Evolutionary conservation across 64 coral and sea anemone species (phyloP), one percentile per base, ranked within the genome.

Genomic region (Dendronephthya gigantea): DNA sequence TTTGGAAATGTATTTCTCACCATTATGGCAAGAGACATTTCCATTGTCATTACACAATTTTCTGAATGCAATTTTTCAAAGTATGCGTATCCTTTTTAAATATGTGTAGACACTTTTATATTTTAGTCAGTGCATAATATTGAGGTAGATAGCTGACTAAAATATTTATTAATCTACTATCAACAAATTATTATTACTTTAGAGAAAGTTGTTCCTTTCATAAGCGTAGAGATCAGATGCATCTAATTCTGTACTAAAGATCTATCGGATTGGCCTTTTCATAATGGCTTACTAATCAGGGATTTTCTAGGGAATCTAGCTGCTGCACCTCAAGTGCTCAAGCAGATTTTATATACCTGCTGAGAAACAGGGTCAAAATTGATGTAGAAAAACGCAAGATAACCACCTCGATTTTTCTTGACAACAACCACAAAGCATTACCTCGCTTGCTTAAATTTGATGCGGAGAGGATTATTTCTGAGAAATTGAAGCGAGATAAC

Each of bases 1-100:
- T 48, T 93, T 93, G 91, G 95, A 98, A 82, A 98, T 98, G 95
- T 98, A 93, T 87, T 98, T 98, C 85, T 89, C 92, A 50, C 90
- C 87, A 51, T 91, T 89, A 84, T 98, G 95, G 95, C 92, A 98
- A 66, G 95, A 98, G 70, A 98, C 95, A 25, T 98, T 98, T 52
- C 86, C 90, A 17, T 86, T 98, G 8, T 98, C 95, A 10, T 83
- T 98, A 12, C 88, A 98, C 40, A 98, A 98, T 83, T 98, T 98
- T 58, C 83, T 98, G 6, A 93, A 93, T 40, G 89, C 92, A 25
- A 82, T 98, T 32, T 98, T 98, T 83, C 92, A 98, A 45, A 87
- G 89, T 39, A 89, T 98, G 90, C 95, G 91, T 98, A 98, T 98
- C 95, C 95, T 91, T 85, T 90, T 69, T 30, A 2, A 4, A 28